phyloP scores from a whole-genome alignment of 2,888 invertebrate species.

The Muscina levida region DNA sequence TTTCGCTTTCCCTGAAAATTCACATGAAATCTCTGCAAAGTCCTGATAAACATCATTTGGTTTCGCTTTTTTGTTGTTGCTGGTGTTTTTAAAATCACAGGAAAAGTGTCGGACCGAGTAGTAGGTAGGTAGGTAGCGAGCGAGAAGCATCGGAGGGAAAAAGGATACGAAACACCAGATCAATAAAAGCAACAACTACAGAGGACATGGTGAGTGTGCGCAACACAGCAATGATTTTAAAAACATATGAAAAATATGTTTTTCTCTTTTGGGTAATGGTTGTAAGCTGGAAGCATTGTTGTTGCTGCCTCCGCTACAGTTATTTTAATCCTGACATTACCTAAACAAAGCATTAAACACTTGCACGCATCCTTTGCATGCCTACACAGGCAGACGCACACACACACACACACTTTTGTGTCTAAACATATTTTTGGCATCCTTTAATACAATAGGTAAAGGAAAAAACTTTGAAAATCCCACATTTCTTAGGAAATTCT shows the following conservation, averaged over 20 bases:
- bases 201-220: conserved; percentile 12
- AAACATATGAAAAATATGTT: conserved; percentile 27
- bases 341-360: conserved; percentile 57
- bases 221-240: conserved; percentile 13
- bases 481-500: conserved; percentile 21
- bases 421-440: conserved; percentile 6
- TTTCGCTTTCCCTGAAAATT: conserved; percentile 44
- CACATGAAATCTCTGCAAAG: conserved; percentile 45
- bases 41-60: conserved; percentile 41
- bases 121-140: conserved; percentile 45
- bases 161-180: conserved; percentile 18
- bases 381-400: conserved; percentile 24
- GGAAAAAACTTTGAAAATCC: conserved; percentile 58
- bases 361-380: conserved; percentile 51
- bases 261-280: conserved; percentile 24
- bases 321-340: conserved; percentile 53
- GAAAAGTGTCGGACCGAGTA: conserved; percentile 46
- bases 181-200: conserved; percentile 21
- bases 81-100: conserved; percentile 9
- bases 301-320: conserved; percentile 21
- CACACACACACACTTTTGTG: neutral
- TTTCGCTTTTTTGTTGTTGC: too few species aligned
- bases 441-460: neutral
- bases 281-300: too few species aligned
- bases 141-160: conserved; percentile 26